Conservation (phyloP, 2,113 vertebrate genomes). For the Empidonax traillii region DNA sequence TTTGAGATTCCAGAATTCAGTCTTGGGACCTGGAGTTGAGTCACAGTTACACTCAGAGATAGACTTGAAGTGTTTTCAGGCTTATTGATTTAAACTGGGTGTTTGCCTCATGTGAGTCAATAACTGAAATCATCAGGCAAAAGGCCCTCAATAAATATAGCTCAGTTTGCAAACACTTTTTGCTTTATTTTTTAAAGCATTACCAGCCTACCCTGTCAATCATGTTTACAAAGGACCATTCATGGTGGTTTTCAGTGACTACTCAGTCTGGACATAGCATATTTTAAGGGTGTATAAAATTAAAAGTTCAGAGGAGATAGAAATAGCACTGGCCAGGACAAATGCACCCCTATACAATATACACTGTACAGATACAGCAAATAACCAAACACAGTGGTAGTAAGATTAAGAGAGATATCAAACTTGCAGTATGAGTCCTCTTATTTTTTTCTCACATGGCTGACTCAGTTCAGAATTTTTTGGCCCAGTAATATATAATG, state of each 20-base stretch:
- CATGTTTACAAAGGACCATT: constrained; percentile 1
- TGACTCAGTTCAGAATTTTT: background rate
- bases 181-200: constrained; percentile 25
- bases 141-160: constrained; percentile 15
- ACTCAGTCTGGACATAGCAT: background rate
- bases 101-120: background rate
- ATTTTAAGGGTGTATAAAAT: constrained; percentile 1
- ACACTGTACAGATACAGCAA: background rate
- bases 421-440: background rate
- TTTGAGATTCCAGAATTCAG: background rate
- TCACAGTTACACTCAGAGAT: background rate
- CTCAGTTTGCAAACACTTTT: constrained; percentile 35
- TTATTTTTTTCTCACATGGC: background rate
- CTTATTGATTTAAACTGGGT: background rate
- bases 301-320: background rate
- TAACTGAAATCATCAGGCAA: background rate
- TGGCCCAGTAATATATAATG: background rate
- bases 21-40: background rate
- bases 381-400: fast-evolving
- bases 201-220: background rate
- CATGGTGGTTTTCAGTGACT: background rate
- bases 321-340: background rate
- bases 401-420: background rate
- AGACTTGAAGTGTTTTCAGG: background rate
- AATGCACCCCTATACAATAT: background rate